Percentiles rank a stretch among this genome's conserved stretches.
These are phyloP conservation scores for Standfussiana lucernea DNA, from an alignment of 2,888 invertebrate genomes.

Conservation along the genomic window DNA sequence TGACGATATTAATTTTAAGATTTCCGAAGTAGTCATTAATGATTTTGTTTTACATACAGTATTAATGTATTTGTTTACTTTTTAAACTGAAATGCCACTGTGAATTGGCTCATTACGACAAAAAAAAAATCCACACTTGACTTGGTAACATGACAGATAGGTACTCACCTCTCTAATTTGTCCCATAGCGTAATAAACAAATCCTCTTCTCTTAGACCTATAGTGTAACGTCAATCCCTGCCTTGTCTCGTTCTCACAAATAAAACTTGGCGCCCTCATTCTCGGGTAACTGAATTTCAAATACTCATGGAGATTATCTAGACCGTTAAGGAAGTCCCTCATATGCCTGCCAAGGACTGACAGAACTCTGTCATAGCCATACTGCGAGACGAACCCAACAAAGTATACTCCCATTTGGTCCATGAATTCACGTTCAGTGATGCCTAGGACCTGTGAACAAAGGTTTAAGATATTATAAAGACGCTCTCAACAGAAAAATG, in stretches of 20 bases:
- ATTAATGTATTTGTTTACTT: no score
- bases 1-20: no score
- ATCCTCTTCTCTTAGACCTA: conserved; percentile 97
- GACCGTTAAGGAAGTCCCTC: conserved; percentile 98
- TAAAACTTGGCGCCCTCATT: conserved; percentile 98
- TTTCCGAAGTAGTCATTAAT: no score
- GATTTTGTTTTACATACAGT: no score
- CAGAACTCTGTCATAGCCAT: conserved; percentile 97
- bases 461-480: conserved; percentile 9
- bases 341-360: conserved; percentile 98
- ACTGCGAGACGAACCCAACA: conserved; percentile 97
- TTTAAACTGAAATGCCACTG: neutral
- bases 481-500: no score
- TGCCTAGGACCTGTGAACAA: conserved; percentile 93
- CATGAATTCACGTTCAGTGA: conserved; percentile 97
- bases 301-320: conserved; percentile 99
- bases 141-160: neutral
- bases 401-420: conserved; percentile 98
- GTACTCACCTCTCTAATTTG: conserved; percentile 95
- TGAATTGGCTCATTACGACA: neutral
- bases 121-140: neutral
- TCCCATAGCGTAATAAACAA: conserved; percentile 99
- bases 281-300: conserved; percentile 98
- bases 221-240: conserved; percentile 98
- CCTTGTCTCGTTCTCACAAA: conserved; percentile 98